Evolutionary conservation across 2,888 invertebrate species (phyloP).

Genomic region (Drosophila diplacantha): DNA sequence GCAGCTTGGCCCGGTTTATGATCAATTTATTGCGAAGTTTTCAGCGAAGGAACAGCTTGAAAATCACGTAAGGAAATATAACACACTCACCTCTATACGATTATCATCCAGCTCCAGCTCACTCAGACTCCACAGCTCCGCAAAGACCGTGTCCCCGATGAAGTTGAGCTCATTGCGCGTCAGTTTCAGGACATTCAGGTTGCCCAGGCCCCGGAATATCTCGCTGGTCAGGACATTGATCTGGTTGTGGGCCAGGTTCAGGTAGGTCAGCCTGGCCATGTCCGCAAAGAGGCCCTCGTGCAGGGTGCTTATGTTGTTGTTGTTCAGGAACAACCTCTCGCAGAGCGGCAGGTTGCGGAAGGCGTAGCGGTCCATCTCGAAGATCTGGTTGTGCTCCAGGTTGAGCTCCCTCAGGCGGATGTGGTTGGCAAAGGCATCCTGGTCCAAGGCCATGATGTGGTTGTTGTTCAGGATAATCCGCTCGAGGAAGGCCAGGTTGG

Average conservation of each 20-base stretch:
- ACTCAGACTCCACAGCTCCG: slow-evolving; percentile 85
- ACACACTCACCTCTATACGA: slow-evolving; percentile 80
- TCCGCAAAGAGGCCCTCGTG: slow-evolving; percentile 90
- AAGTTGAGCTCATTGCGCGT: slow-evolving; percentile 86
- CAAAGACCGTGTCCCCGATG: slow-evolving; percentile 88
- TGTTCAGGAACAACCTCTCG: slow-evolving; percentile 87
- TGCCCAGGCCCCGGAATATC: slow-evolving; percentile 87
- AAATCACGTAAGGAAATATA: neutral
- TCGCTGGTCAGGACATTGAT: slow-evolving; percentile 86
- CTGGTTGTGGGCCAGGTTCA: slow-evolving; percentile 89
- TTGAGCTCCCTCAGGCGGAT: slow-evolving; percentile 84
- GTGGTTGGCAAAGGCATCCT: slow-evolving; percentile 86
- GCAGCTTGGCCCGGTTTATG: neutral
- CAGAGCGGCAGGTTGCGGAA: slow-evolving; percentile 86
- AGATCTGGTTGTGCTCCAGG: slow-evolving; percentile 87
- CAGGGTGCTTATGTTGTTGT: slow-evolving; percentile 89
- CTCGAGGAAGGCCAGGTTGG: slow-evolving; percentile 84
- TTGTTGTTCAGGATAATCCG: slow-evolving; percentile 84
- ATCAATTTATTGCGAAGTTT: neutral
- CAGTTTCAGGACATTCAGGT: slow-evolving; percentile 85
- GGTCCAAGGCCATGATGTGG: slow-evolving; percentile 83
- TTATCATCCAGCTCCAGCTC: slow-evolving; percentile 85
- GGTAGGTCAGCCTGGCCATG: slow-evolving; percentile 85
- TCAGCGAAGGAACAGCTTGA: neutral
- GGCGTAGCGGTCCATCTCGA: slow-evolving; percentile 85